A percentile compares a stretch with the other conserved stretches of the same genome.
phyloP scores from a whole-genome alignment of 2,888 invertebrate species.

The Coleophora deauratella region DNA sequence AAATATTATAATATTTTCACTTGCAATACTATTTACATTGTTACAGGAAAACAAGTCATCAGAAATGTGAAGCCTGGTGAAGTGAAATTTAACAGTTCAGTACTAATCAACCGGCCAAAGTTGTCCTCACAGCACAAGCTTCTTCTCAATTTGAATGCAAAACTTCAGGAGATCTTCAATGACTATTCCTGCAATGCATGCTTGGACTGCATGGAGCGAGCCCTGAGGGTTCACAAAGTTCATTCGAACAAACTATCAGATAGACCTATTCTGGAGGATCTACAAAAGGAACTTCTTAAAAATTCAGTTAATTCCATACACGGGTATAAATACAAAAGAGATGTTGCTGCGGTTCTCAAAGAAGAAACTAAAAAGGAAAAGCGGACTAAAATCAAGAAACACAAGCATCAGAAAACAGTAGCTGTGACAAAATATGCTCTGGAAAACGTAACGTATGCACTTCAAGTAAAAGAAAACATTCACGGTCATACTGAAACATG shows the following conservation, averaged over 20 bases:
- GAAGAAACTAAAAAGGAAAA: conserved; percentile 17
- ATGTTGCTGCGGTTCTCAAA: conserved; percentile 10
- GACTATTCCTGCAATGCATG: conserved; percentile 35
- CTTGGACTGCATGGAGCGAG: conserved; percentile 38
- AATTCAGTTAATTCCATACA: conserved; percentile 2
- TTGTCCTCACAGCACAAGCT: conserved; percentile 19
- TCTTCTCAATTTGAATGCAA: conserved; percentile 25
- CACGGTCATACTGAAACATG: conserved; percentile 23
- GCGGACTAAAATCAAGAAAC: conserved; percentile 24
- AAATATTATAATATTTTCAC: no score
- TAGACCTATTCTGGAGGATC: conserved; percentile 17
- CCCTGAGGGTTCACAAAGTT: conserved; percentile 29
- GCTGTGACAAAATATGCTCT: conserved; percentile 43
- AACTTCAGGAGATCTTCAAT: conserved; percentile 29
- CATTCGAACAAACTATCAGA: conserved; percentile 12
- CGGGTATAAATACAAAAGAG: conserved; percentile 25
- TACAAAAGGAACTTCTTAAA: conserved; percentile 24
- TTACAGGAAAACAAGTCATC: conserved; percentile 1
- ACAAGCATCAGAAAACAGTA: conserved; percentile 23
- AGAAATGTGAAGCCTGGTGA: neutral
- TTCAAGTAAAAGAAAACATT: conserved; percentile 42
- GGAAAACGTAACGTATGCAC: conserved; percentile 37
- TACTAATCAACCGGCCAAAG: conserved; percentile 14
- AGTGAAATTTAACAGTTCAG: neutral
- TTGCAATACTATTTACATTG: no score